Evolutionary conservation across 1,140 invertebrate genomes (phyloP).

Genomic region (Ostrea denselamellosa): DNA sequence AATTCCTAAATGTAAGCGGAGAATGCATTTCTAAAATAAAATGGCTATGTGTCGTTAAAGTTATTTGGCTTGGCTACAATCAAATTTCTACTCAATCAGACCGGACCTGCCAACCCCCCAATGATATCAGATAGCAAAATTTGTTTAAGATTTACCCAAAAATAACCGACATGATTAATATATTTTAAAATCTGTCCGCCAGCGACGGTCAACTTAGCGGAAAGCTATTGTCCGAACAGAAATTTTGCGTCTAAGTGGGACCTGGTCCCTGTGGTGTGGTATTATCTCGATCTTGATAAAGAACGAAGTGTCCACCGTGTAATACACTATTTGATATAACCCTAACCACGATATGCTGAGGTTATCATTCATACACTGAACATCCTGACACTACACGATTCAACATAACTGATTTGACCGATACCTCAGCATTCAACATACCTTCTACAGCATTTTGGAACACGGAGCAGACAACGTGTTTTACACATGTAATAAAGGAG

Average conservation of each 20-base stretch:
- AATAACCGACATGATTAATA: slow-evolving; percentile 34
- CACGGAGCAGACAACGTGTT: too few species aligned
- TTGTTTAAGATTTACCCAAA: slow-evolving; percentile 32
- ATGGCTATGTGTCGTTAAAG: background rate
- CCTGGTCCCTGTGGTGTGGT: background rate
- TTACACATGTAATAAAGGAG: too few species aligned
- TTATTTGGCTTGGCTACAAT: background rate
- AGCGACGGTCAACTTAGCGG: slow-evolving; percentile 20
- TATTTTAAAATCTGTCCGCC: slow-evolving; percentile 28
- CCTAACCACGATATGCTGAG: background rate
- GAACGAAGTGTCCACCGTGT: background rate
- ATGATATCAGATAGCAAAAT: slow-evolving; percentile 37
- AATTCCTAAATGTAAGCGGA: background rate
- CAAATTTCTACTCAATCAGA: background rate
- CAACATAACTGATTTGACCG: background rate
- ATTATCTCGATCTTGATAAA: slow-evolving; percentile 36
- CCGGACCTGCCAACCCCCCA: slow-evolving; percentile 6
- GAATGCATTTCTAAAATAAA: background rate
- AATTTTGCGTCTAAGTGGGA: background rate
- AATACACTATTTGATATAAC: slow-evolving; percentile 16
- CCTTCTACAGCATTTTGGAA: too few species aligned
- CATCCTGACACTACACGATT: background rate
- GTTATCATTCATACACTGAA: background rate
- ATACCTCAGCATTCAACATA: background rate
- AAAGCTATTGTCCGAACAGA: slow-evolving; percentile 1